Evolutionary conservation across 2,113 vertebrate species (phyloP).

Genomic region (Agelaius tricolor): DNA sequence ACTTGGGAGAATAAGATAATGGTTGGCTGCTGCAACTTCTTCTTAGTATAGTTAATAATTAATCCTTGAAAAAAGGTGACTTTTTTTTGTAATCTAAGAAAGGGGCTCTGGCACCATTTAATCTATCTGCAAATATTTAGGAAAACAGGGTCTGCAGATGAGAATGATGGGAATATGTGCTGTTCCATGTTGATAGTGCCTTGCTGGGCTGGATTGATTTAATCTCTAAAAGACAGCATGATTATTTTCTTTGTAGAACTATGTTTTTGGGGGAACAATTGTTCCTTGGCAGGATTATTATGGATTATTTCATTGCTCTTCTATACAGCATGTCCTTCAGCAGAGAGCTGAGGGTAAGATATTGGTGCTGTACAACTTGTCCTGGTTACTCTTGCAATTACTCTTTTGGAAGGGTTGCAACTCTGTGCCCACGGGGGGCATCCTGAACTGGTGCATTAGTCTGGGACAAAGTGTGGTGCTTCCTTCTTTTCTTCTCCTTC

Average conservation of each 20-base stretch:
- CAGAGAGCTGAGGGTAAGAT: background rate
- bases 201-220: background rate
- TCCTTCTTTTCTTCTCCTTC: background rate
- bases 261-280: background rate
- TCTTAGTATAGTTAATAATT: background rate
- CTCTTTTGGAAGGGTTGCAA: background rate
- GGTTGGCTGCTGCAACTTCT: background rate
- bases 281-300: background rate
- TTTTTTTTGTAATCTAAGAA: background rate
- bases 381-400: background rate
- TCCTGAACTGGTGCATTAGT: rapidly evolving
- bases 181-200: background rate
- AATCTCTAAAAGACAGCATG: background rate
- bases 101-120: background rate
- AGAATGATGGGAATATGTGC: background rate
- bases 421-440: rapidly evolving
- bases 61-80: background rate
- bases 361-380: background rate
- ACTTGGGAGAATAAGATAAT: background rate
- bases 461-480: background rate
- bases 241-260: background rate
- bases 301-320: background rate
- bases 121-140: background rate
- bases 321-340: background rate
- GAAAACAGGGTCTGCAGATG: background rate